phyloP scores from a whole-genome alignment of 2,797 vertebrate genomes.

The Tenualosa thibaudeaui region DNA sequence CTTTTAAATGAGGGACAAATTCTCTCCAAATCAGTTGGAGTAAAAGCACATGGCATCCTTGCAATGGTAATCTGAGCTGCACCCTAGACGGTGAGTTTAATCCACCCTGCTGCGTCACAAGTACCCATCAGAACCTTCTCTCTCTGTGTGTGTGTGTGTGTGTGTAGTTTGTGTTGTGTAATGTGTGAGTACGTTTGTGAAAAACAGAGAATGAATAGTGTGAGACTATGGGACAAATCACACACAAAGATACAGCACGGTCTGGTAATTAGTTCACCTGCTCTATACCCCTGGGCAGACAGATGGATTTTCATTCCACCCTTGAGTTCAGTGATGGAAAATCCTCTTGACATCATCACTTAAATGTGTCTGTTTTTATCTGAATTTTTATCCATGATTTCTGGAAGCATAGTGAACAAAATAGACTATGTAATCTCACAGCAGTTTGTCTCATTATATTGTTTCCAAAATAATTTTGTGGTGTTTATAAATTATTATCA shows the following conservation, averaged over 20 bases:
- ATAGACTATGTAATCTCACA: not conserved
- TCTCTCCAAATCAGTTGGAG: not conserved
- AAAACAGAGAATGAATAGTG: not conserved
- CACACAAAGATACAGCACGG: not conserved
- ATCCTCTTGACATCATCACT: not conserved
- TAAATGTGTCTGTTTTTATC: not conserved
- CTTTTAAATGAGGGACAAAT: not conserved
- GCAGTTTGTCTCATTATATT: not conserved
- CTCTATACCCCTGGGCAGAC: not conserved
- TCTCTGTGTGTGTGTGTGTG: not conserved
- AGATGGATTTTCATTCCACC: slow-evolving; percentile 3
- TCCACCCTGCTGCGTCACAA: not conserved
- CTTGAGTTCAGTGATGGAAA: slow-evolving; percentile 4
- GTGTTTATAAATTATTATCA: not conserved
- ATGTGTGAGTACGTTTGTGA: no score
- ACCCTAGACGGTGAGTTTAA: not conserved
- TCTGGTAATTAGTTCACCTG: slow-evolving; percentile 17
- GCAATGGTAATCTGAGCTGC: not conserved
- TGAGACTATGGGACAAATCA: not conserved
- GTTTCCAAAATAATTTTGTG: no score
- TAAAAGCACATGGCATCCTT: not conserved
- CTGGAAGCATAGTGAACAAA: not conserved
- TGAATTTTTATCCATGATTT: not conserved
- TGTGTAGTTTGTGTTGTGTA: no score
- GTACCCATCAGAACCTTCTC: no score